These are phyloP conservation scores for Stenodema calcarata DNA, from an alignment of 2,888 invertebrate species.

Conservation along the genomic window DNA sequence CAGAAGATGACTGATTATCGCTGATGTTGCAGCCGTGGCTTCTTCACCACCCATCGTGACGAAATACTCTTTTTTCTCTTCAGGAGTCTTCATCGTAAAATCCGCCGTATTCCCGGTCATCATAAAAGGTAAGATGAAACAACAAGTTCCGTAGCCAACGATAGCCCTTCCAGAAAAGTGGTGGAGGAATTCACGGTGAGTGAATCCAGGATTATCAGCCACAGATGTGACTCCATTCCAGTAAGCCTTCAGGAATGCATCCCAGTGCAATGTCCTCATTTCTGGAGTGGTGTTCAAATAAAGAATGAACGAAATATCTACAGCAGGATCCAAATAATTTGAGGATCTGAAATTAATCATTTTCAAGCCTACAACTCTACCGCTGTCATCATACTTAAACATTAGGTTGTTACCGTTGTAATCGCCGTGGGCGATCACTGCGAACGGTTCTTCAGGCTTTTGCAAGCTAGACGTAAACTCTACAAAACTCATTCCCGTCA, in stretches of 20 bases:
- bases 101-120: background rate
- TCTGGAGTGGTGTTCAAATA: constrained; percentile 60
- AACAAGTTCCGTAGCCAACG: constrained; percentile 48
- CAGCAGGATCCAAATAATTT: constrained; percentile 60
- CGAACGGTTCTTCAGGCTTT: constrained; percentile 50
- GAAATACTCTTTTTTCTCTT: background rate
- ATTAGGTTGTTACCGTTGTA: constrained; percentile 62
- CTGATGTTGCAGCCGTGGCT: constrained; percentile 46
- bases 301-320: constrained; percentile 61
- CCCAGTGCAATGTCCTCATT: constrained; percentile 58
- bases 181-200: constrained; percentile 32
- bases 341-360: constrained; percentile 61
- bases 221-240: constrained; percentile 47
- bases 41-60: constrained; percentile 44
- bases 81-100: background rate
- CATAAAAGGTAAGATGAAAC: constrained; percentile 54
- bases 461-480: background rate
- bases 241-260: constrained; percentile 59
- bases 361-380: constrained; percentile 58
- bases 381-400: constrained; percentile 59
- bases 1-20: constrained; percentile 54
- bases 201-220: constrained; percentile 32
- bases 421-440: constrained; percentile 62
- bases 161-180: constrained; percentile 49
- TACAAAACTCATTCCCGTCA: background rate